Conservation (phyloP, 2,888 invertebrate species). For the Syritta pipiens region DNA sequence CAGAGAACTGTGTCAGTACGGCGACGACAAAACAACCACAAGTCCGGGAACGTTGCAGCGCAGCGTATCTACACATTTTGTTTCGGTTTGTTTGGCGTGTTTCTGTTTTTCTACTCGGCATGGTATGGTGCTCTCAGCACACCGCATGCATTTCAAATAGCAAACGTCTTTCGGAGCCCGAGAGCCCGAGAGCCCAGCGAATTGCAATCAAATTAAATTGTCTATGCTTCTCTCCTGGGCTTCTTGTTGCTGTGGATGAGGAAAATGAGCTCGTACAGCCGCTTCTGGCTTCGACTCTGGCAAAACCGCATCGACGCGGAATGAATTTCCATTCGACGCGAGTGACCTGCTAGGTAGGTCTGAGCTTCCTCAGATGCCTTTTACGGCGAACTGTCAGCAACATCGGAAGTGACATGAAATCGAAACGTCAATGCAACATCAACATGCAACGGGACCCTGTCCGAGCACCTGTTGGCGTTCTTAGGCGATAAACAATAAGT, state of each 20-base stretch:
- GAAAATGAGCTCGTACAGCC: no score
- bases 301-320: conserved; percentile 10
- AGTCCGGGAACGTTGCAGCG: conserved; percentile 7
- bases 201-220: conserved; percentile 44
- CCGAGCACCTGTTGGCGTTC: conserved; percentile 51
- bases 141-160: conserved; percentile 13
- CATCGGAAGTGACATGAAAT: conserved; percentile 24
- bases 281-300: no score
- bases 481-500: background rate
- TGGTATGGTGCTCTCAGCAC: no score
- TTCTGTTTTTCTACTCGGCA: no score
- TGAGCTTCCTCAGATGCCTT: conserved; percentile 41
- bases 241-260: background rate
- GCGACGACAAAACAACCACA: conserved; percentile 40
- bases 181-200: conserved; percentile 23
- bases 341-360: conserved; percentile 9
- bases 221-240: conserved; percentile 14
- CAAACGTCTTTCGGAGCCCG: conserved; percentile 3
- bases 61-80: conserved; percentile 16
- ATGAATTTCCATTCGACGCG: conserved; percentile 20
- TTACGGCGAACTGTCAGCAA: conserved; percentile 2
- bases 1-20: conserved; percentile 58
- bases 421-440: background rate
- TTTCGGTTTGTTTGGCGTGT: conserved; percentile 6
- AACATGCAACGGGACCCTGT: conserved; percentile 16